Percentiles rank a stretch among this genome's conserved stretches.
Evolutionary conservation across 2,113 vertebrate genomes (phyloP).

Genomic region (Phylloscopus trochilus): DNA sequence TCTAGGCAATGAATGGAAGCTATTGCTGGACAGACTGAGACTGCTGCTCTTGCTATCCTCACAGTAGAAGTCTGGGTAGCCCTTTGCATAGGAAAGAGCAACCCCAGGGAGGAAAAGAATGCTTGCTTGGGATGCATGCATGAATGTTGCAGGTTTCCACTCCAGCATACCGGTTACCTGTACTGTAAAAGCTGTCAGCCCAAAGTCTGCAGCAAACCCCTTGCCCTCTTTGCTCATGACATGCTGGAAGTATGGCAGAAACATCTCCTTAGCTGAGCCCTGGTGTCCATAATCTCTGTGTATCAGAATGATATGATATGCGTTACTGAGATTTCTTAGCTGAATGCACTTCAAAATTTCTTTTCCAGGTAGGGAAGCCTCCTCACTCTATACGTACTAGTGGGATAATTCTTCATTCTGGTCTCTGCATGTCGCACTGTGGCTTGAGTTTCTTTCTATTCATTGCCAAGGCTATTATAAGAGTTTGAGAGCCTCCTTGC

Average conservation of each 20-base stretch:
- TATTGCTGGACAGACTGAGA: background rate
- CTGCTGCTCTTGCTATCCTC: rapidly evolving
- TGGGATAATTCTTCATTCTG: background rate
- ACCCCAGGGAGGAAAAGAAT: rapidly evolving
- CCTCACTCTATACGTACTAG: background rate
- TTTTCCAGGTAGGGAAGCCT: background rate
- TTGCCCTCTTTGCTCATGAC: background rate
- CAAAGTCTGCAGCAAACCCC: background rate
- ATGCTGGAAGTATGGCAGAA: rapidly evolving
- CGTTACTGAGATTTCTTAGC: background rate
- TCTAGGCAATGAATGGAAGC: background rate
- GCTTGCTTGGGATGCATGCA: background rate
- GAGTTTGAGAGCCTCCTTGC: background rate
- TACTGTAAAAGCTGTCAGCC: background rate
- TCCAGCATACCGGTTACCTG: background rate
- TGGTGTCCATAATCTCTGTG: background rate
- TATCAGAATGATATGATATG: background rate
- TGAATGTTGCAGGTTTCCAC: background rate
- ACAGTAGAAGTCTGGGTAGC: background rate
- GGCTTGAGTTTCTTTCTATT: background rate
- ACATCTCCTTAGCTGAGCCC: background rate
- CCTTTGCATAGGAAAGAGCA: background rate
- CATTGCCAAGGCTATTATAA: background rate
- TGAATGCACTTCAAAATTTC: background rate
- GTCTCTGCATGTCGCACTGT: background rate